phyloP scores from a whole-genome alignment of 2,797 vertebrate species.

The Xiphophorus birchmanni region DNA sequence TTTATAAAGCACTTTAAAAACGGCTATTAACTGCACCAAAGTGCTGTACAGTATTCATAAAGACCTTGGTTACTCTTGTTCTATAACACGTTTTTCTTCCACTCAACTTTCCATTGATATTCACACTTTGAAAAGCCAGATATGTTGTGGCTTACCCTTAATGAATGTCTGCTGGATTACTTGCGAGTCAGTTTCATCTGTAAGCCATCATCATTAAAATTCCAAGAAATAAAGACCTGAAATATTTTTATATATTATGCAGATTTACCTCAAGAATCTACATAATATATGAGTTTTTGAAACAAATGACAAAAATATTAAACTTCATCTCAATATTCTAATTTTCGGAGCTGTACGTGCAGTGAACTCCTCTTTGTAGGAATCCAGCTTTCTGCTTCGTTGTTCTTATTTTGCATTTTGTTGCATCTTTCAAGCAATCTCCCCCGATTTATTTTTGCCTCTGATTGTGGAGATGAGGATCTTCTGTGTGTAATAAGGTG shows the following conservation, averaged over 20 bases:
- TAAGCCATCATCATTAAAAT: background rate
- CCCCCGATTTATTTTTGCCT: constrained; percentile 7
- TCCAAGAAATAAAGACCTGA: background rate
- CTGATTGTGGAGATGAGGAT: constrained; percentile 26
- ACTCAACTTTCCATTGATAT: too few relatives aligned
- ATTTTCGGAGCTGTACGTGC: background rate
- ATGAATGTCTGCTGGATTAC: background rate
- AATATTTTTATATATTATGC: background rate
- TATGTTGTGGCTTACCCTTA: background rate
- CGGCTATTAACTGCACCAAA: background rate
- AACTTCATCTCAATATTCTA: background rate
- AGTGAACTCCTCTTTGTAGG: background rate
- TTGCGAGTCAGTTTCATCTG: background rate
- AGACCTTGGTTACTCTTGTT: too few relatives aligned
- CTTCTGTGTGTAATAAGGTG: constrained; percentile 28
- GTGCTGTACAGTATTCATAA: too few relatives aligned
- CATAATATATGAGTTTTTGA: background rate
- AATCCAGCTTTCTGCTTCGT: background rate
- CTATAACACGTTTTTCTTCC: too few relatives aligned
- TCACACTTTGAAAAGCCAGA: background rate
- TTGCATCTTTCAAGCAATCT: background rate
- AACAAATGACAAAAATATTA: background rate
- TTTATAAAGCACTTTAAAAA: background rate
- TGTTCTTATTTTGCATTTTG: background rate
- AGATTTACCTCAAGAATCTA: background rate